Evolutionary conservation across 1,140 invertebrate species (phyloP), one percentile per base, ranked within the genome.

Genomic region (Drosophila sechellia): DNA sequence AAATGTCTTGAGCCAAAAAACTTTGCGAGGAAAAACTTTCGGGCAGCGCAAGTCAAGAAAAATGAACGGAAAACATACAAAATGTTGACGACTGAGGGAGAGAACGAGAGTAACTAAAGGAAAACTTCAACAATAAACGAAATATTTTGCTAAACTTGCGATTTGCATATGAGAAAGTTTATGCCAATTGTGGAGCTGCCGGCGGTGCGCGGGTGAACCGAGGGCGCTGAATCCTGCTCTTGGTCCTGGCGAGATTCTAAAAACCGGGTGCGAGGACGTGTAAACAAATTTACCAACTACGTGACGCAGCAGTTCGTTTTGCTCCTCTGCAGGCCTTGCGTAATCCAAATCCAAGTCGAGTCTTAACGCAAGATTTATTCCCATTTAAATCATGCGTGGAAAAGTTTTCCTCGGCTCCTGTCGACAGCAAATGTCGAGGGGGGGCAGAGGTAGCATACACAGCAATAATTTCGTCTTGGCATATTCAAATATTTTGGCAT

Each of bases 41-140:
- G 15, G 27, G 22, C 15, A 22, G 35, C 37, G 40, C 31, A 25
- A 45, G 37, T 35, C 27, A n/a, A 17, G 13, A 37, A 57, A 58
- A 60, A 60, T 57, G 22, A 63, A 61, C 20, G 25, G 22, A 53
- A 61, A 56, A 49, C 70, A 60, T 70, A 57, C 64, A 71, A 66
- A 81, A 81, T 81, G 75, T 81, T 89, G 84, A 89, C 72, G 58
- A 85, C 58, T 50, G 65, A 15, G 54, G 45, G 27, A 46, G 22
- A 40, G 48, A 52, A 49, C 42, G 43, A 59, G 50, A 56, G 77
- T 66, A 81, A 85, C 81, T 86, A 81, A 81, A 76, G 79, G 79
- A 89, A 89, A 87, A 87, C 84, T 87, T 87, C 80, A 87, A 87
- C 84, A 87, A 87, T 87, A 87, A 87, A 87, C 84, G 84, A 87